These are phyloP conservation scores for Macaca mulatta DNA, from an alignment of 2,113 vertebrate species.

Conservation along the genomic window DNA sequence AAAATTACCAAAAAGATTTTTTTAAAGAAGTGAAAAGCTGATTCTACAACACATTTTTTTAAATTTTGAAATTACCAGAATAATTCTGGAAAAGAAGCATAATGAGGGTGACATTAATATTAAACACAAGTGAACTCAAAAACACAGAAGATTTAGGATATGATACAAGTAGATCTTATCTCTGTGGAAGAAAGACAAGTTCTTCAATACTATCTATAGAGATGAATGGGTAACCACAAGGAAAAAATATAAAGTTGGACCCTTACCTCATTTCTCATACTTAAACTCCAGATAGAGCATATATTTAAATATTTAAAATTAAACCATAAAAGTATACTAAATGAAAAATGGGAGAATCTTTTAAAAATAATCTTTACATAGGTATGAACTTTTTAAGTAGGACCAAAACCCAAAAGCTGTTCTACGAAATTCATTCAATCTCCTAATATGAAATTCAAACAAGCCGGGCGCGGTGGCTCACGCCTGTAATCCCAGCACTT, in stretches of 20 bases:
- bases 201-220: neutral
- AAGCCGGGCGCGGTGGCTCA: neutral
- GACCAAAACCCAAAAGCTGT: neutral
- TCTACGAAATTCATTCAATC: neutral
- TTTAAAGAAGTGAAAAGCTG: neutral
- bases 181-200: neutral
- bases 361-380: neutral
- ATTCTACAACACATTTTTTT: neutral
- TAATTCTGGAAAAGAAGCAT: neutral
- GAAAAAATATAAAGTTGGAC: neutral
- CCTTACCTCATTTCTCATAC: neutral
- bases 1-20: neutral
- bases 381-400: neutral
- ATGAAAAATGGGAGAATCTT: neutral
- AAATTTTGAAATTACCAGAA: neutral
- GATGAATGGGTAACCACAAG: neutral
- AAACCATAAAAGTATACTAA: neutral
- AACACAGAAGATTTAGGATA: neutral
- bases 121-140: neutral
- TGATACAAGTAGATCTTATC: neutral
- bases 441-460: neutral
- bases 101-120: neutral
- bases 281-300: neutral
- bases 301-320: conserved; percentile 2
- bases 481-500: no score